These are phyloP conservation scores for Crematogaster levior DNA, from an alignment of 2,888 invertebrate genomes.

Conservation along the genomic window DNA sequence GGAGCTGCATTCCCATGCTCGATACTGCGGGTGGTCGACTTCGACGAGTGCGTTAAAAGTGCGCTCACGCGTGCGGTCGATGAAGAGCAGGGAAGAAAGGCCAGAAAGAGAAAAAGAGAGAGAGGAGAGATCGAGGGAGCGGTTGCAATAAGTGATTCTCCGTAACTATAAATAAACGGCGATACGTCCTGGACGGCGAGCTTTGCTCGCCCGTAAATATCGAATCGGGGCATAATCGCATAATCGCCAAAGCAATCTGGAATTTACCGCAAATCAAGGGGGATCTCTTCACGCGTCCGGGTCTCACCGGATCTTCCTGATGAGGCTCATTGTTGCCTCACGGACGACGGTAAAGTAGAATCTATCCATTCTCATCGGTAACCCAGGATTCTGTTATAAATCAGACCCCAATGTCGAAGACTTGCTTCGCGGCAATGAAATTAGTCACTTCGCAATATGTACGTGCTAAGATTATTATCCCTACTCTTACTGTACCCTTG, in stretches of 20 bases:
- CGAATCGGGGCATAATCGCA: constrained; percentile 78
- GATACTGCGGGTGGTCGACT: constrained; percentile 59
- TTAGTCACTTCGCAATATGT: constrained; percentile 56
- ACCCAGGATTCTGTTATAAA: constrained; percentile 78
- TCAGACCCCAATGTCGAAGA: constrained; percentile 60
- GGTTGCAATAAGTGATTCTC: constrained; percentile 70
- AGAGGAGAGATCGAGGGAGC: constrained; percentile 15
- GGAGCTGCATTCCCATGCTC: constrained; percentile 36
- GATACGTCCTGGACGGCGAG: constrained; percentile 63
- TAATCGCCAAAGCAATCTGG: constrained; percentile 78
- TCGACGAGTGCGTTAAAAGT: constrained; percentile 56
- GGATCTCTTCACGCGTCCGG: constrained; percentile 53
- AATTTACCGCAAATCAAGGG: constrained; percentile 74
- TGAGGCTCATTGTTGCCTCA: constrained; percentile 37
- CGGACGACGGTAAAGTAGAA: constrained; percentile 73
- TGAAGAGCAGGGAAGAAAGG: constrained; percentile 9
- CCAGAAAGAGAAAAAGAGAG: not conserved
- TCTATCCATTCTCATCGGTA: constrained; percentile 74
- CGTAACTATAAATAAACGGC: constrained; percentile 78
- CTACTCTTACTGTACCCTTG: constrained; percentile 35
- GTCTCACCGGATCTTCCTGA: constrained; percentile 17
- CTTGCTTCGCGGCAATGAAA: constrained; percentile 59
- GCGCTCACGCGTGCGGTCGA: constrained; percentile 55
- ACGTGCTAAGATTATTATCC: constrained; percentile 65
- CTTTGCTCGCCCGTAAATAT: constrained; percentile 76